These are phyloP conservation scores for Carollia perspicillata DNA, from an alignment of 2,113 vertebrate species.

Conservation along the genomic window DNA sequence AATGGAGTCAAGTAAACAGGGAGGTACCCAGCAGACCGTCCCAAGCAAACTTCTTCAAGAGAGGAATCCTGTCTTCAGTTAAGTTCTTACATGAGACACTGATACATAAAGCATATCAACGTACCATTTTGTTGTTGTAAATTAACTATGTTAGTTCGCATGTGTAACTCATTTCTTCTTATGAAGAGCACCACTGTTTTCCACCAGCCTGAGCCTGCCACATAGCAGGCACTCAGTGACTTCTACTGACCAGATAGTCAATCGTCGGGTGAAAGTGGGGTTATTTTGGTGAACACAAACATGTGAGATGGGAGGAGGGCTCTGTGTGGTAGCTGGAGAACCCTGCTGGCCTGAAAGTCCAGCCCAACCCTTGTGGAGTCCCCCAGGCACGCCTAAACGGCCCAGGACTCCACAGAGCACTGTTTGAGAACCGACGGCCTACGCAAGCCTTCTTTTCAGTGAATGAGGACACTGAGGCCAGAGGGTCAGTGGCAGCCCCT, in stretches of 20 bases:
- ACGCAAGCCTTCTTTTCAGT: neutral
- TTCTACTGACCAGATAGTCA: neutral
- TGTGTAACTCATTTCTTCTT: neutral
- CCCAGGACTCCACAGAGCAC: neutral
- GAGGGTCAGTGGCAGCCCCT: neutral
- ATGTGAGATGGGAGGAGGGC: neutral
- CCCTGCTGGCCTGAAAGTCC: neutral
- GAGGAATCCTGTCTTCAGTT: neutral
- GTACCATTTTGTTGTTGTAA: neutral
- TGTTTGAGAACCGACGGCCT: neutral
- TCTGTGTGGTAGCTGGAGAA: neutral
- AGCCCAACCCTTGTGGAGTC: neutral
- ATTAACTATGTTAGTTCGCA: neutral
- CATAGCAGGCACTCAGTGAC: neutral
- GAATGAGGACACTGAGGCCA: neutral
- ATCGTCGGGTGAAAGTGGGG: neutral
- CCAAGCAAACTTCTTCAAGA: neutral
- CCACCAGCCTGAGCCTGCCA: neutral
- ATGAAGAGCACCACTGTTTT: neutral
- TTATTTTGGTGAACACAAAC: neutral
- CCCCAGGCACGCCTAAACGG: neutral
- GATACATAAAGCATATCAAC: neutral
- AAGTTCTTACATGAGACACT: neutral
- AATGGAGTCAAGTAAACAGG: neutral
- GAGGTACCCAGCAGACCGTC: neutral